Evolutionary conservation across 2,797 vertebrate species (phyloP), one percentile per base, ranked within the genome.

Genomic region (Limnodromus scolopaceus): DNA sequence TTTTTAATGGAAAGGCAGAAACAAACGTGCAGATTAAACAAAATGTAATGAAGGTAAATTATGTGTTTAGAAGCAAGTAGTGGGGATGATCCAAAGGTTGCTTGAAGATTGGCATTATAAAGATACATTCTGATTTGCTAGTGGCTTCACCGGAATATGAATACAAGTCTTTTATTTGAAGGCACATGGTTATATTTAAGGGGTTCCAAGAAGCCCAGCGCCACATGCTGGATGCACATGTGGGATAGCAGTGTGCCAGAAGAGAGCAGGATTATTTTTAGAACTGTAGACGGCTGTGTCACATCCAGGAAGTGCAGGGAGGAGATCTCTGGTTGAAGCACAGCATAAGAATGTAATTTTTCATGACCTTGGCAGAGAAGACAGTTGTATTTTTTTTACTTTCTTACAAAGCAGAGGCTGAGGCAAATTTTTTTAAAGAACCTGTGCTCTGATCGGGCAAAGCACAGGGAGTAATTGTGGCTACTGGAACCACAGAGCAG

Each of bases 251-350:
- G 75, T 5, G 32, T 91, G 68, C 78, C 64, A 64, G 70, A 77
- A 77, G 88, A 28, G 12, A 88, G 70, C 60, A 53, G 78, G 28
- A n/a, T 54, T 95, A 94, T 94, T 94, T 95, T 95, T 93, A 80
- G 84, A 78, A 51, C 34, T 3, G 3, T 34, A 74, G 64, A 68
- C 1, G 23, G 68, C 70, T 77, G 45, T 92, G 75, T 77, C 71
- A 83, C 84, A 70, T 96, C 81, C 93, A 92, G 84, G 89, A 95
- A 97, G 51, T 55, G 38, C 63, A 83, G 89, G 91, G 88, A 95
- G 93, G 75, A 74, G 91, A 74, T 80, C n/a, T 92, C 78, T 84
- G 70, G 17, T 55, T 53, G 86, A 91, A 94, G 70, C 66, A 70
- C 23, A 83, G 20, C 16, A 2, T 41, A 82, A 94, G 55, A 94